A percentile compares a stretch with the other conserved stretches of the same genome.
phyloP scores from a whole-genome alignment of 1,140 invertebrate species.

The Campodea augens region DNA sequence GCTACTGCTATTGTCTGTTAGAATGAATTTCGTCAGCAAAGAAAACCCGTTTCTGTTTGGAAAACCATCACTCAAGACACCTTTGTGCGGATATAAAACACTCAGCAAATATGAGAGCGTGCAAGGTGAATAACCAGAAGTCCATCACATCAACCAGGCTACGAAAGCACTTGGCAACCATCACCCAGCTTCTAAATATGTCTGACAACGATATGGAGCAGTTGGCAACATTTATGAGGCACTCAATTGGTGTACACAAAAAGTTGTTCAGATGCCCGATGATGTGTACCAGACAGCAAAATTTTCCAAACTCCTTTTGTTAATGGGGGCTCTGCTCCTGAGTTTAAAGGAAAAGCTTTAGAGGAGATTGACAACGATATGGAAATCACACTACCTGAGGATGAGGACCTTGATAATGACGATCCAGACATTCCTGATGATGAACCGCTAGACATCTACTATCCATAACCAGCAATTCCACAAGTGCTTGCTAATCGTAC shows the following conservation, averaged over 20 bases:
- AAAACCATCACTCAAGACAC: not conserved
- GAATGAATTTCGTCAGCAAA: too few relatives aligned
- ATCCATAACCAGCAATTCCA: too few relatives aligned
- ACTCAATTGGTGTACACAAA: constrained; percentile 1
- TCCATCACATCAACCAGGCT: constrained; percentile 7
- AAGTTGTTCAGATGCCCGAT: constrained; percentile 1
- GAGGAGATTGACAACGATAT: not conserved
- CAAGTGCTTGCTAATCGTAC: too few relatives aligned
- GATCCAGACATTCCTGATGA: too few relatives aligned
- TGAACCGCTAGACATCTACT: too few relatives aligned
- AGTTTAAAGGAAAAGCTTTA: not conserved
- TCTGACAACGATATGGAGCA: constrained; percentile 6
- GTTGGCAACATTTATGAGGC: constrained; percentile 10
- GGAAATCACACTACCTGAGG: too few relatives aligned
- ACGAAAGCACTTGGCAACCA: constrained; percentile 5
- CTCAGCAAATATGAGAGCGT: not conserved
- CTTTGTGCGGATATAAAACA: constrained; percentile 6
- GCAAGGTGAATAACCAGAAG: constrained; percentile 3
- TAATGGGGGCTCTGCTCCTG: not conserved
- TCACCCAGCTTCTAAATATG: constrained; percentile 7
- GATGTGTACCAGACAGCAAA: too few relatives aligned
- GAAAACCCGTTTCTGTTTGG: not conserved
- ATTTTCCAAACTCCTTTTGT: not conserved
- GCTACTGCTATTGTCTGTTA: not conserved
- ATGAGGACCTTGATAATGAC: too few relatives aligned